Percentiles rank a stretch among this genome's conserved stretches.
These are phyloP conservation scores for Spilarctia lutea DNA, from an alignment of 2,888 invertebrate genomes.

Conservation along the genomic window DNA sequence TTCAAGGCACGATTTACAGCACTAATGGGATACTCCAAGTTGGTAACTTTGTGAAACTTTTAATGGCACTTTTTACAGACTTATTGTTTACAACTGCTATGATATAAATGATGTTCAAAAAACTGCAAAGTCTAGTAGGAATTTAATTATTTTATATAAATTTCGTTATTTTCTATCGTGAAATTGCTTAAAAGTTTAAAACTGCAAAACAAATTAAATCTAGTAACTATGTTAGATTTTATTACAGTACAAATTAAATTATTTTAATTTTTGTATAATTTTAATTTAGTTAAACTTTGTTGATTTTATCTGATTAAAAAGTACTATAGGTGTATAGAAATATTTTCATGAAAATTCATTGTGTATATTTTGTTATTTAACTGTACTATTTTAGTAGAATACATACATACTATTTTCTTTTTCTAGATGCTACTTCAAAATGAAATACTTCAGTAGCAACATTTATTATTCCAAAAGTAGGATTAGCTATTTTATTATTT, in stretches of 20 bases:
- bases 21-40: neutral
- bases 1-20: neutral
- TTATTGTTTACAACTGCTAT: neutral
- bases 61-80: neutral
- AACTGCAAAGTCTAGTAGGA: neutral
- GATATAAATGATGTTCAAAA: neutral
- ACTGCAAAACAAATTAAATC: neutral
- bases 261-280: too few species aligned
- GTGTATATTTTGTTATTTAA: neutral
- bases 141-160: neutral
- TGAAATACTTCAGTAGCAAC: too few species aligned
- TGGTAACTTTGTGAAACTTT: neutral
- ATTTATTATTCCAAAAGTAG: too few species aligned
- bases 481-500: too few species aligned
- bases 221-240: neutral
- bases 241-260: neutral
- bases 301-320: too few species aligned
- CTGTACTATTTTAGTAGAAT: neutral
- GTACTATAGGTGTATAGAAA: too few species aligned
- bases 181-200: too few species aligned
- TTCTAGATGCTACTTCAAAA: too few species aligned
- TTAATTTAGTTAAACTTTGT: too few species aligned
- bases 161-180: too few species aligned
- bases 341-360: too few species aligned
- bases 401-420: too few species aligned